A percentile compares a stretch with the other conserved stretches of the same genome.
These are phyloP conservation scores for Drosophila hamatofila DNA, from an alignment of 2,888 invertebrate species.

Conservation along the genomic window DNA sequence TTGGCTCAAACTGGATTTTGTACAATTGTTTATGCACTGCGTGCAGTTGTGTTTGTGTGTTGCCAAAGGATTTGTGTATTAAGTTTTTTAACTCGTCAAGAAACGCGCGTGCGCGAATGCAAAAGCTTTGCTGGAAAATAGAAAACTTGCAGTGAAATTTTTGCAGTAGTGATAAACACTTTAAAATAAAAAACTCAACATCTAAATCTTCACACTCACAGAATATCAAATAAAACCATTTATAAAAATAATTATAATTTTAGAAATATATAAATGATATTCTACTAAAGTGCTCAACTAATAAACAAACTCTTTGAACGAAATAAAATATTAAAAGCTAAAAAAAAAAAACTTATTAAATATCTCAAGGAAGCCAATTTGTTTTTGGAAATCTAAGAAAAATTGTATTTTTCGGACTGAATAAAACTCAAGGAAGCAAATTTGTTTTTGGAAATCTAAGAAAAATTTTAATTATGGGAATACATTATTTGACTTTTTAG, in stretches of 20 bases:
- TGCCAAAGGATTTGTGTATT: slow-evolving; percentile 57
- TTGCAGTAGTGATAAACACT: not conserved
- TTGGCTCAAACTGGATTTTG: slow-evolving; percentile 68
- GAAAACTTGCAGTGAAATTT: slow-evolving; percentile 4
- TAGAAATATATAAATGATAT: not conserved
- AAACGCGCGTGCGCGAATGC: slow-evolving; percentile 43
- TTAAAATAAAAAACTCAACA: too few relatives aligned
- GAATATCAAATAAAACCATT: not conserved
- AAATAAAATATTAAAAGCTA: not conserved
- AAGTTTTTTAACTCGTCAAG: slow-evolving; percentile 43
- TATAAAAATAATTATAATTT: not conserved
- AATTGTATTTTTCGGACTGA: not conserved
- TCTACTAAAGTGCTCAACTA: not conserved
- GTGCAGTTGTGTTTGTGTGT: slow-evolving; percentile 43
- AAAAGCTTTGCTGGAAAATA: slow-evolving; percentile 5
- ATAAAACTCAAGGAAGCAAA: not conserved
- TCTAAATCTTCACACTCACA: not conserved
- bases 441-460: slow-evolving; percentile 1
- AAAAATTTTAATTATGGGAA: not conserved
- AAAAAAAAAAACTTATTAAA: not conserved
- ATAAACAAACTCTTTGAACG: not conserved
- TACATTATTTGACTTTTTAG: not conserved
- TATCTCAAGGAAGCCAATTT: not conserved
- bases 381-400: slow-evolving; percentile 1
- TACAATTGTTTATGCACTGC: slow-evolving; percentile 62